Conservation (phyloP, 2,113 vertebrate genomes). For the Sciurus niger region DNA sequence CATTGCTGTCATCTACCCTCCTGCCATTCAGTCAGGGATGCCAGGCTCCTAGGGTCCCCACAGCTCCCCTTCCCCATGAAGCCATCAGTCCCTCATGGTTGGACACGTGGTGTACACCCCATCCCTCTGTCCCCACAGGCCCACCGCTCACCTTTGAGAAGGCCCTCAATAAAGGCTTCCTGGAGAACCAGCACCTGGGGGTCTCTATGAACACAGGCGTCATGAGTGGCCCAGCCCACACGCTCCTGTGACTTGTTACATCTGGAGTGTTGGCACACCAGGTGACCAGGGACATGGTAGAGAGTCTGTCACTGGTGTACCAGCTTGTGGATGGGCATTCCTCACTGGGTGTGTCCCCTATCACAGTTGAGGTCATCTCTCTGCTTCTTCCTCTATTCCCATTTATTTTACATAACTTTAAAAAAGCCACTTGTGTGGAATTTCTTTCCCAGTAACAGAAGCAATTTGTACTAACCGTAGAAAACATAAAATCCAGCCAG, state of each 20-base stretch:
- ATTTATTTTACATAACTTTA: neutral
- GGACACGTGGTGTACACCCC: neutral
- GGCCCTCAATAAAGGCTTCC: conserved; percentile 58
- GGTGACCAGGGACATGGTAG: neutral
- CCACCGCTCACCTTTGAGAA: neutral
- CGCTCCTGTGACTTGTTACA: neutral
- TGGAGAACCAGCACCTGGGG: fast-evolving
- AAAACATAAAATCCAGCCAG: neutral
- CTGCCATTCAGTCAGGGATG: neutral
- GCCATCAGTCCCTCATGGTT: neutral
- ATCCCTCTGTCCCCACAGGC: neutral
- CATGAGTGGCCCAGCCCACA: fast-evolving
- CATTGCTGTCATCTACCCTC: neutral
- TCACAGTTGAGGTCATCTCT: neutral
- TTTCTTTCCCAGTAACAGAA: neutral
- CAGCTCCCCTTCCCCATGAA: neutral
- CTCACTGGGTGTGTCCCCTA: too few species aligned
- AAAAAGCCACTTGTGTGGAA: neutral
- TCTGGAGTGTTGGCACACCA: neutral
- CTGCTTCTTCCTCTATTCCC: conserved; percentile 17
- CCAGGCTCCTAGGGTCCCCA: neutral
- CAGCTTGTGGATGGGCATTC: neutral
- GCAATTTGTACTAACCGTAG: neutral
- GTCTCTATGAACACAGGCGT: neutral
- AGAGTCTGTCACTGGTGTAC: neutral